Conservation (phyloP, 2,797 vertebrate species). For the Zenarchopterus dispar region DNA sequence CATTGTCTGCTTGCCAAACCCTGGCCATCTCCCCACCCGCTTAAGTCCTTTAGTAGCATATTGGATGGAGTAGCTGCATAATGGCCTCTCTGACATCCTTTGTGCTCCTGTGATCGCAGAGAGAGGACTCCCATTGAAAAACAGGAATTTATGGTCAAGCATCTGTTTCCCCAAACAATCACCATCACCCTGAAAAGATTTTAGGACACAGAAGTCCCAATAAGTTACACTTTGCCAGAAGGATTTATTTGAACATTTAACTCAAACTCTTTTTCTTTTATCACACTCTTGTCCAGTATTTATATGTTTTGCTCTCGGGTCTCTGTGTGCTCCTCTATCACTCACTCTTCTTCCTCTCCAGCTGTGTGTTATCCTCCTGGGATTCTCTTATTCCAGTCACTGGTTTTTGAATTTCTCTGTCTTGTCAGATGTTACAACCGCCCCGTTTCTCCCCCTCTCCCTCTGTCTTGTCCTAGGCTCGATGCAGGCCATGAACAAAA, state of each 20-base stretch:
- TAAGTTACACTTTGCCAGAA: conserved; percentile 62
- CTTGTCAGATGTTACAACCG: not conserved
- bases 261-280: conserved; percentile 22
- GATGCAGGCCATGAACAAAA: conserved; percentile 87
- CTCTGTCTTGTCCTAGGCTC: conserved; percentile 69
- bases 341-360: conserved; percentile 16
- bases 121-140: conserved; percentile 77
- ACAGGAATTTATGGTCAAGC: conserved; percentile 84
- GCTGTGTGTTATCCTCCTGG: conserved; percentile 24
- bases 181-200: conserved; percentile 70
- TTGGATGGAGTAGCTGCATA: conserved; percentile 79
- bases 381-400: conserved; percentile 34
- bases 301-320: conserved; percentile 36
- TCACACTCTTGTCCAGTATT: conserved; percentile 28
- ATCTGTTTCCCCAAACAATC: conserved; percentile 83
- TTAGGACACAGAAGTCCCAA: conserved; percentile 67
- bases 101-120: conserved; percentile 75
- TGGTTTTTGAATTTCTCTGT: conserved; percentile 39
- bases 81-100: conserved; percentile 79
- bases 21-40: conserved; percentile 73
- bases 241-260: conserved; percentile 64
- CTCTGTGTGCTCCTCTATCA: conserved; percentile 15
- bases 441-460: not conserved
- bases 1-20: conserved; percentile 78
- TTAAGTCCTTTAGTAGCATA: conserved; percentile 75